Evolutionary conservation across 2,113 vertebrate genomes (phyloP).

Genomic region (Tauraco erythrolophus): DNA sequence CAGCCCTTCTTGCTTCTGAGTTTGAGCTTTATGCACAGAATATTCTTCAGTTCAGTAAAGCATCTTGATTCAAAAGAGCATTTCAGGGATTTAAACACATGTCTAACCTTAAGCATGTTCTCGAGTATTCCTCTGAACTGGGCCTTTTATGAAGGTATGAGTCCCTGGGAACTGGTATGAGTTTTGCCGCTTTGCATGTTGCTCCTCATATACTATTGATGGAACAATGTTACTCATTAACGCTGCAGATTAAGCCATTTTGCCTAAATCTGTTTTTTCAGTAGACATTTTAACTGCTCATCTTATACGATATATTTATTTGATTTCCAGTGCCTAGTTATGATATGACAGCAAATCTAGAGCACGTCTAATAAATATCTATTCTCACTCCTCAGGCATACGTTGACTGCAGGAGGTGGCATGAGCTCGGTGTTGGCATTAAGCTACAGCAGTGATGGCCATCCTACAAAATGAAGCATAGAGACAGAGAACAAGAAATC

Average conservation of each 20-base stretch:
- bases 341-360: conserved; percentile 48
- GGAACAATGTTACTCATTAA: conserved; percentile 56
- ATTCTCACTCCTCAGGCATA: conserved; percentile 26
- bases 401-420: background rate
- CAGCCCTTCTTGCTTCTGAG: background rate
- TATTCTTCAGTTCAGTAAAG: background rate
- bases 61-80: background rate
- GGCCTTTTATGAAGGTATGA: background rate
- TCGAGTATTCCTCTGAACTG: background rate
- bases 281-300: conserved; percentile 31
- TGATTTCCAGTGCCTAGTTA: conserved; percentile 52
- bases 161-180: background rate
- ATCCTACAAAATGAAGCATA: background rate
- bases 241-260: conserved; percentile 47
- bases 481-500: background rate
- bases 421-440: background rate
- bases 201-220: conserved; percentile 17
- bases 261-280: conserved; percentile 26
- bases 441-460: background rate
- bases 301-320: conserved; percentile 53
- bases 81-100: background rate
- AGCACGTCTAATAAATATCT: conserved; percentile 32
- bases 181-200: background rate
- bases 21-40: background rate
- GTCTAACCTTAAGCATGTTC: background rate